Conservation (phyloP, 2,113 vertebrate species). For the Hylia prasina region DNA sequence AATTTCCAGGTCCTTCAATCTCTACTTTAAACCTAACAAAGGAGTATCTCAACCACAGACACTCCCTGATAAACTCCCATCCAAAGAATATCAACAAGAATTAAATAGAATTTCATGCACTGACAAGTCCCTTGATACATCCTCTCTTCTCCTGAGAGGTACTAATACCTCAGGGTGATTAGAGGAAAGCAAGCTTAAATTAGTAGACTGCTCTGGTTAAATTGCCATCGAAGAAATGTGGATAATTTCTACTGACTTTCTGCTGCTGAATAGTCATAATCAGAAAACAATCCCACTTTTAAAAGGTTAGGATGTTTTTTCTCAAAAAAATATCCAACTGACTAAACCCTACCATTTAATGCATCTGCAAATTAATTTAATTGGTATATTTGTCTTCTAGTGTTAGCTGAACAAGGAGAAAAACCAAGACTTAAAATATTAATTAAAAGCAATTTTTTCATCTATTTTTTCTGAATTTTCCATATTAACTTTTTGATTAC, state of each 20-base stretch:
- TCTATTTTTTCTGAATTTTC: background rate
- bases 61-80: background rate
- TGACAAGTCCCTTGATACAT: background rate
- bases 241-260: background rate
- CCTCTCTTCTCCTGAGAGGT: background rate
- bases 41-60: background rate
- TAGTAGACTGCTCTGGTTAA: background rate
- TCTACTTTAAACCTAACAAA: background rate
- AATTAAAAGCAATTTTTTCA: background rate
- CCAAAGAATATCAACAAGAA: background rate
- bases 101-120: background rate
- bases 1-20: background rate
- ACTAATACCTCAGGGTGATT: background rate
- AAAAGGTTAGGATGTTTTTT: background rate
- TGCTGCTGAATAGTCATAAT: background rate
- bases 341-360: background rate
- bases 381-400: background rate
- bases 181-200: background rate
- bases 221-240: background rate
- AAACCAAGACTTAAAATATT: background rate
- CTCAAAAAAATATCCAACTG: background rate
- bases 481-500: background rate
- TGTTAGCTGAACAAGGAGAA: background rate
- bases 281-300: background rate
- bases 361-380: background rate